These are phyloP conservation scores for Hydrochoerus hydrochaeris DNA, from an alignment of 2,113 vertebrate species.

Conservation along the genomic window DNA sequence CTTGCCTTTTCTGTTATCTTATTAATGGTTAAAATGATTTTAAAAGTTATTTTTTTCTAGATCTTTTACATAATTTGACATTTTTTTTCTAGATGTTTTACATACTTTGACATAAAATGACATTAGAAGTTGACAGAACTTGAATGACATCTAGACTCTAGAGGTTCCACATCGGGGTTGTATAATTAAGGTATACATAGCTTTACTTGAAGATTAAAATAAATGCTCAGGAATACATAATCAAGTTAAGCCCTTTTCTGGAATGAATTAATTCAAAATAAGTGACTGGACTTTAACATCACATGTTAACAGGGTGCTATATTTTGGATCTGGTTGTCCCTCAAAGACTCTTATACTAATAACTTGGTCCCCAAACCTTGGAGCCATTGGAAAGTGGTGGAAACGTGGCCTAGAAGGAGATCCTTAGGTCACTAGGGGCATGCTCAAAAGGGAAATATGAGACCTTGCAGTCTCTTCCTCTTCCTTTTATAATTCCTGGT, in stretches of 20 bases:
- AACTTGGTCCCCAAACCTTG: neutral
- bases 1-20: neutral
- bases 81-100: neutral
- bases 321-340: neutral
- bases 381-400: neutral
- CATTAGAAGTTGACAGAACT: neutral
- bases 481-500: neutral
- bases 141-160: neutral
- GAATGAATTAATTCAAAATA: conserved; percentile 14
- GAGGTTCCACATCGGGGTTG: neutral
- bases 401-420: neutral
- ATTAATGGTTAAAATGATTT: neutral
- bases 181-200: neutral
- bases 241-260: neutral
- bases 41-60: neutral
- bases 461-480: neutral
- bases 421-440: too few species aligned
- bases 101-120: neutral
- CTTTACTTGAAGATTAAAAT: neutral
- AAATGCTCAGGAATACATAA: neutral
- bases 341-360: neutral
- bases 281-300: neutral
- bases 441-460: neutral
- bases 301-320: neutral
- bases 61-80: neutral